Base-by-base conservation (phyloP, 1,140 invertebrate species). In the Nautilus pompilius region DNA sequence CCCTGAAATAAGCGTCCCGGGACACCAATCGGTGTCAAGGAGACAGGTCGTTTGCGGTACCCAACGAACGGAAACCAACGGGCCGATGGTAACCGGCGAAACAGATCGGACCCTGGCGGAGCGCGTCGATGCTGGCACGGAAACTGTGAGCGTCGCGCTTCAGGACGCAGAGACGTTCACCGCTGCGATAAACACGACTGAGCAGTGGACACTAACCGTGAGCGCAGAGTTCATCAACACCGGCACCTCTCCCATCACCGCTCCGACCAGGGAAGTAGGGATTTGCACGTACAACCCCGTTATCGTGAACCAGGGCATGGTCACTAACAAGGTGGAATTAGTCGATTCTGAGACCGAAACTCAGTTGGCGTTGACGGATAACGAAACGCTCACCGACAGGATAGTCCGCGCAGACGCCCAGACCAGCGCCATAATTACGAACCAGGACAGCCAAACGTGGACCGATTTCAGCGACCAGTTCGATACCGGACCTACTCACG, bases 331-430 rank as follows among this genome's bases (percentile, higher is more conserved):
- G 10, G 61, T 69, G 32, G 68, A 74, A 8, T 51, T 58, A 2
- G 63, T 71, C 53, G 72, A 78, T 46, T 66, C 60, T 13, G 66
- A 58, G 13, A 72, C 73, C 1, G 77, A 77, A 46, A 76, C 74
- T 15, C 33, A 54, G 0, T 28, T 77, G 8, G 46, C 68, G 30
- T 65, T 73, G 0, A 66, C 70, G 5, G 77, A 79, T 53, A 73
- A 69, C 28, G 77, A 79, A 58, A 79, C 77, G 2, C 48, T 77
- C 17, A 79, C 77, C 0, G 77, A 79, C 28, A 65, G 60, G 51
- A 57, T 69, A 3, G 51, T 62, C 28, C 54, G 53, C 20, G 53
- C 63, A 8, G 77, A 79, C 57, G 75, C 75, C 0, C 75, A 79
- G 63, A 79, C 74, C 6, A 60, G 62, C 28, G 67, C 70, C 3